A percentile compares a stretch with the other conserved stretches of the same genome.
Conservation (phyloP, 2,888 invertebrate genomes). For the Ypsolopha scabrella region DNA sequence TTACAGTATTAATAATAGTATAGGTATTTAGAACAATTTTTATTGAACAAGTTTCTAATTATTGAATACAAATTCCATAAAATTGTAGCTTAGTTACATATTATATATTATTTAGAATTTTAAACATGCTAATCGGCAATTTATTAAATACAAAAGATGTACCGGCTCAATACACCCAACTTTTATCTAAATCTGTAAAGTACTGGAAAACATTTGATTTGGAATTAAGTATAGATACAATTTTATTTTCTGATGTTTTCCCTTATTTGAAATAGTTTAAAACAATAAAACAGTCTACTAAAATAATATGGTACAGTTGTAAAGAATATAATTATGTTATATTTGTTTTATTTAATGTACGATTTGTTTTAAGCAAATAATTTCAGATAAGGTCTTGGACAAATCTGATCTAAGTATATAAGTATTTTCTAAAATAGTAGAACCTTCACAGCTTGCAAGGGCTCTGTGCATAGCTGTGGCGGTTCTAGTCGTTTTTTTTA, state of each 20-base stretch:
- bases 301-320: no score
- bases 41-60: conserved; percentile 58
- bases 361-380: neutral
- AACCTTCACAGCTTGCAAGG: conserved; percentile 45
- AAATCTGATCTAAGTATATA: neutral
- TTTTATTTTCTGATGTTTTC: neutral
- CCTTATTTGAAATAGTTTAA: neutral
- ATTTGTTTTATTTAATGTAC: neutral
- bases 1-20: conserved; percentile 27
- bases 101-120: conserved; percentile 23
- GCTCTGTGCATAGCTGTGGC: conserved; percentile 44
- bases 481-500: conserved; percentile 38
- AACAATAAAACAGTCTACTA: no score
- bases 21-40: conserved; percentile 59
- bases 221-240: neutral
- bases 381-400: no score
- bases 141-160: conserved; percentile 5
- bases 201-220: neutral
- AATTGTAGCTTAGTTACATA: conserved; percentile 33
- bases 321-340: no score
- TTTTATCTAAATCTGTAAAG: neutral
- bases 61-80: conserved; percentile 32
- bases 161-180: neutral
- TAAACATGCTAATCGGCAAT: conserved; percentile 40
- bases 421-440: conserved; percentile 17